These are phyloP conservation scores for Phenganax marumi DNA, from an alignment of 92 coral and sea anemone species.

Conservation along the genomic window DNA sequence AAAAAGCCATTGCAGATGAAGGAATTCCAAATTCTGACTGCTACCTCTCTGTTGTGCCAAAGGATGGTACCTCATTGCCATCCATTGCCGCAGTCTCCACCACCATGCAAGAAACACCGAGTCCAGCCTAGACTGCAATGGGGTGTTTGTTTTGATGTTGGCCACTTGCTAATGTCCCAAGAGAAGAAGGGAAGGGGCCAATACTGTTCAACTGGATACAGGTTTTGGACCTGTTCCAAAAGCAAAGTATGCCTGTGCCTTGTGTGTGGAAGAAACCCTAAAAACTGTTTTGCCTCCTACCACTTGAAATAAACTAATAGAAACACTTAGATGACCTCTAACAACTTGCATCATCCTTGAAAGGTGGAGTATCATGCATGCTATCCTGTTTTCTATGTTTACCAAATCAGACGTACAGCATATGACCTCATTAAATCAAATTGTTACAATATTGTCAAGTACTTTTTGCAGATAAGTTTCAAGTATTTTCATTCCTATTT, in stretches of 20 bases:
- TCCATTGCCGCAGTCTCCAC: slow-evolving; percentile 9
- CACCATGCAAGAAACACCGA: slow-evolving; percentile 21
- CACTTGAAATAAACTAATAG: background rate
- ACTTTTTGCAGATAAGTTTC: background rate
- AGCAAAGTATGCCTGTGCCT: slow-evolving; percentile 19
- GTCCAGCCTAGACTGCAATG: background rate
- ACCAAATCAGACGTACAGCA: background rate
- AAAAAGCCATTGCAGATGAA: background rate
- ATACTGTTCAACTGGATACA: background rate
- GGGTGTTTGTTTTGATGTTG: slow-evolving; percentile 12
- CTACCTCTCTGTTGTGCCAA: slow-evolving; percentile 11
- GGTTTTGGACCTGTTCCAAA: slow-evolving; percentile 10
- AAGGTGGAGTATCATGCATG: background rate
- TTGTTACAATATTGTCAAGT: background rate
- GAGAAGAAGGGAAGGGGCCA: slow-evolving; percentile 20
- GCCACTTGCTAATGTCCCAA: slow-evolving; percentile 1
- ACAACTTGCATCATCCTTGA: background rate
- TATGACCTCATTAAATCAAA: background rate
- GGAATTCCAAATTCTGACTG: slow-evolving; percentile 4
- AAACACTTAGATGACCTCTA: background rate
- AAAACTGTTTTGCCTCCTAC: slow-evolving; percentile 14
- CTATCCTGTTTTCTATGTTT: background rate
- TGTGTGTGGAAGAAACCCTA: slow-evolving; percentile 4
- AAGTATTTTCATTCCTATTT: background rate
- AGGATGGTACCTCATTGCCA: slow-evolving; percentile 1